phyloP scores from a whole-genome alignment of 1,140 invertebrate genomes.

The Calliopsis andreniformis region DNA sequence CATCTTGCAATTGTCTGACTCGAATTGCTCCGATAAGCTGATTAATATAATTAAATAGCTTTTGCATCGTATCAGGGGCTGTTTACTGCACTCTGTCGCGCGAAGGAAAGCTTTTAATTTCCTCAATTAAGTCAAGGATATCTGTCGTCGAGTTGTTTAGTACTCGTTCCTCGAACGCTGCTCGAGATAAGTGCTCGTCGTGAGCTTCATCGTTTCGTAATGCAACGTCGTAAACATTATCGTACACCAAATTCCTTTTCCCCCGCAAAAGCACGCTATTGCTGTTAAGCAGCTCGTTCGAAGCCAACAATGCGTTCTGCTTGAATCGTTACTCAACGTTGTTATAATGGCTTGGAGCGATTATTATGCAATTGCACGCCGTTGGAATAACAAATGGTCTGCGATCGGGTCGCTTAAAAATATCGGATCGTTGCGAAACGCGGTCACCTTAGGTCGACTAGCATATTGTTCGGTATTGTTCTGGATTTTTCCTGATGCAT shows the following conservation, averaged over 20 bases:
- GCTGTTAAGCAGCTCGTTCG: conserved; percentile 22
- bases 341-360: conserved; percentile 30
- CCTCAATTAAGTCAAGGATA: neutral
- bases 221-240: neutral
- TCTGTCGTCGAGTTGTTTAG: neutral
- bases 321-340: conserved; percentile 56
- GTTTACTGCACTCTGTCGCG: neutral
- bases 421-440: conserved; percentile 42
- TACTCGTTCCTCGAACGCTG: neutral
- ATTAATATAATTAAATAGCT: neutral
- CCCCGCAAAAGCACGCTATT: neutral
- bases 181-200: conserved; percentile 13
- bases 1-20: neutral
- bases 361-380: conserved; percentile 62
- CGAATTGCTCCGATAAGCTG: neutral
- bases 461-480: conserved; percentile 12
- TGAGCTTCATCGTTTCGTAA: neutral
- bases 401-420: conserved; percentile 49
- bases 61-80: neutral
- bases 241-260: neutral
- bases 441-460: conserved; percentile 25
- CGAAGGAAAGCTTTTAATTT: neutral
- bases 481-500: neutral
- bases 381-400: conserved; percentile 55
- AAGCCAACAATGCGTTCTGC: conserved; percentile 45